Percentiles rank a stretch among this genome's conserved stretches.
Evolutionary conservation across 37 sponge, comb jelly and placozoan species (phyloP).

Genomic region (Haliclona indistincta): DNA sequence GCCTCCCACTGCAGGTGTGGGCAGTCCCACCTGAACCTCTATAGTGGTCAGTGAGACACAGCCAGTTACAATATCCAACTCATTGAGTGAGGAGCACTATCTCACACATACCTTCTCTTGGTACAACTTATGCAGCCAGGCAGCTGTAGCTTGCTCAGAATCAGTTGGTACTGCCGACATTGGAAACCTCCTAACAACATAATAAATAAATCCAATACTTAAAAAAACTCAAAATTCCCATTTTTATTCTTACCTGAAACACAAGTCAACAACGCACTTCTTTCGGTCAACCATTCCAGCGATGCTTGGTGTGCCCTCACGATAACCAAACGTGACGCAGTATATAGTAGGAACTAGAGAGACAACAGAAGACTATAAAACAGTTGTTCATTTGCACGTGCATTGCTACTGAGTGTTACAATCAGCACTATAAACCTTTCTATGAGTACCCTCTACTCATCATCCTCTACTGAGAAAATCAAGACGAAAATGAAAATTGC

Average conservation of each 20-base stretch:
- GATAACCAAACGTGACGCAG: slow-evolving; percentile 63
- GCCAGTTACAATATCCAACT: no score
- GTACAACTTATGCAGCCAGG: slow-evolving; percentile 65
- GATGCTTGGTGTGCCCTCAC: slow-evolving; percentile 45
- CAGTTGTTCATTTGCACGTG: not conserved
- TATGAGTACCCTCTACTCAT: not conserved
- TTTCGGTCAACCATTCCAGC: slow-evolving; percentile 64
- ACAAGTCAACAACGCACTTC: slow-evolving; percentile 50
- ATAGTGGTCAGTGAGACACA: no score
- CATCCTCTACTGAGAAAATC: no score
- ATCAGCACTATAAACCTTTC: not conserved
- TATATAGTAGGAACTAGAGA: slow-evolving; percentile 68
- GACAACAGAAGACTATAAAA: not conserved
- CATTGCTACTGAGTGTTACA: no score
- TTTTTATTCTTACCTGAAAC: slow-evolving; percentile 22
- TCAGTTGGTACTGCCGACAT: slow-evolving; percentile 40
- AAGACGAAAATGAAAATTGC: no score
- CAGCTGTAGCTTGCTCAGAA: slow-evolving; percentile 34
- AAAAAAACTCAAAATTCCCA: no score
- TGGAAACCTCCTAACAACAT: slow-evolving; percentile 18
- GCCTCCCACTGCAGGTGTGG: no score
- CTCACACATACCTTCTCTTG: slow-evolving; percentile 57
- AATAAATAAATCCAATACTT: no score
- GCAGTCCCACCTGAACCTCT: no score
- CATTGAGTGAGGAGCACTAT: not conserved